phyloP scores from a whole-genome alignment of 2,113 vertebrate species.

The Plecturocebus donacophilus region DNA sequence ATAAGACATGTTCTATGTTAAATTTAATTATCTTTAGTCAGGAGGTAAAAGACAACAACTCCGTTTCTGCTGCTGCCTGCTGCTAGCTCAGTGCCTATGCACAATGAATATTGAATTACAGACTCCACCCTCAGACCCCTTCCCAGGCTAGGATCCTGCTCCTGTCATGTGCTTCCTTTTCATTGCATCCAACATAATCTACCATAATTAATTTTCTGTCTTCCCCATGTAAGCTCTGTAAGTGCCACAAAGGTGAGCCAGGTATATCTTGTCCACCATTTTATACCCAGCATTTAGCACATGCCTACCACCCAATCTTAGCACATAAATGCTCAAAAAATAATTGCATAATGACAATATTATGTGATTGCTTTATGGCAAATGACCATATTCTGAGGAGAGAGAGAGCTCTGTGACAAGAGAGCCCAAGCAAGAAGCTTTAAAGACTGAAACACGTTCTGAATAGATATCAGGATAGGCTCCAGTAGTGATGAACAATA shows the following conservation, averaged over 20 bases:
- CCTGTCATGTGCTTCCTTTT: background rate
- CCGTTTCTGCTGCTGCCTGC: background rate
- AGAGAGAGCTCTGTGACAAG: background rate
- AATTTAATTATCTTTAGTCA: background rate
- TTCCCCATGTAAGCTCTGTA: background rate
- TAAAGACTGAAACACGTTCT: background rate
- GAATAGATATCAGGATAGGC: background rate
- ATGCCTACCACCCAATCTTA: background rate
- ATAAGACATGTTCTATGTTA: background rate
- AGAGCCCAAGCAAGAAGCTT: background rate
- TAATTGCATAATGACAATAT: background rate
- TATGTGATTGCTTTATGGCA: too few species aligned
- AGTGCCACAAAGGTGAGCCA: background rate
- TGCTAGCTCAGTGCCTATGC: too few species aligned
- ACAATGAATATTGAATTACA: background rate
- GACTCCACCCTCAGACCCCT: too few species aligned
- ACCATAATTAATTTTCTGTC: background rate
- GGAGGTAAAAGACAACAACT: background rate
- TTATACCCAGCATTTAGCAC: background rate
- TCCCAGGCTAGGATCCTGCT: background rate
- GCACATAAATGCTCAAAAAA: background rate
- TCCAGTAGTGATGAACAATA: background rate
- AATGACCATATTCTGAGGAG: background rate
- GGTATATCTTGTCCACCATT: background rate
- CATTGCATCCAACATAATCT: background rate